Base-by-base conservation (phyloP, 1,140 invertebrate species). In the Nasonia longicornis region DNA sequence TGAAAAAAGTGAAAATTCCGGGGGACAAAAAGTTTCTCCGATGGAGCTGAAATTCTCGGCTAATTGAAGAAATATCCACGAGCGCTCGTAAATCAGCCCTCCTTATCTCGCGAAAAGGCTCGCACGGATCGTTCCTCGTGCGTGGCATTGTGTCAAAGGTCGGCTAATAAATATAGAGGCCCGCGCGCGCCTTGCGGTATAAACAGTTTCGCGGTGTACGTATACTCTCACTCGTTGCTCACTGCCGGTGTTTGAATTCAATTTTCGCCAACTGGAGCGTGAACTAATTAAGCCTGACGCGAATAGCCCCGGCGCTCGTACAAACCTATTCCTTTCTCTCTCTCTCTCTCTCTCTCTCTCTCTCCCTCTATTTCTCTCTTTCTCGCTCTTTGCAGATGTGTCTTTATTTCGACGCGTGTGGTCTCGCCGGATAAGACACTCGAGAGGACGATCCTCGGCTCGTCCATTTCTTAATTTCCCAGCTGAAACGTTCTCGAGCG, bases 211-310 rank as follows among this genome's bases (percentile, higher is more conserved):
- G 6, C 52, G 20, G 52, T 6, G 7, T 58, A 58, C 20, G 52
- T 58, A 58, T 4, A n/a, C 52, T n/a, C 52, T 58, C 52, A 0
- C 52, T 58, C 48, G 6, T 14, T 52, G 26, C 48, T 52, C 48
- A 20, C 48, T 12, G 26, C 14, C 16, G 31, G 52, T 58, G 84
- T 84, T 85, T 80, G 42, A 83, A 87, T 89, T 90, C 84, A 89
- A 89, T 89, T 87, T 87, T 87, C 85, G 82, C 84, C 86, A 89
- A 89, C 87, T 89, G 85, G 86, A 87, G 86, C 87, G 85, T 86
- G 86, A 85, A 88, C 86, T 89, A 89, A 89, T 89, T 89, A 90
- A 87, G 85, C 86, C 79, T 0, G 71, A 67, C 38, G n/a, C 26
- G 35, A 80, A 80, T 76, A 70, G 79, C 45, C 66, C 14, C 11